Base-by-base conservation (phyloP, 2,113 vertebrate genomes). In the Eptesicus fuscus region DNA sequence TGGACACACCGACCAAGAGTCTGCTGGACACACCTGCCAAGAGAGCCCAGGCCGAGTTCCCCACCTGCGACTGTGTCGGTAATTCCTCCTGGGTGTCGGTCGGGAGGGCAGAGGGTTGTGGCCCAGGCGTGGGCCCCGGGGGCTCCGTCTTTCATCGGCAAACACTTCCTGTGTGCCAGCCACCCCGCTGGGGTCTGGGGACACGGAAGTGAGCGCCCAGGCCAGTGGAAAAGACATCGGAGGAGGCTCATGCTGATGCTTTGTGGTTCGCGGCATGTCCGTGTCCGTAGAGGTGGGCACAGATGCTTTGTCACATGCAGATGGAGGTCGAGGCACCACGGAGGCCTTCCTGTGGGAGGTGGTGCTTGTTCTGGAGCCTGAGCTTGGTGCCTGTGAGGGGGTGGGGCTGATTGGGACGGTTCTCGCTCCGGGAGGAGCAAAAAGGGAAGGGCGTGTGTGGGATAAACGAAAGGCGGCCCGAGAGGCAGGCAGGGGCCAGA, bases 41-140 rank as follows among this genome's bases (percentile, higher is more conserved):
- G 98, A 98, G 99, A 89, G 98, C 98, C 0, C 99, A 99, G 84
- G 98, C 99, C 0, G 99, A 99, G 35, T 99, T 99, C 95, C 99
- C 99, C n/a, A 98, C 97, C 94, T 99, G 99, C 16, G 99, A 99
- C 91, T 99, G 99, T 0, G 99, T 99, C 0, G 99, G 99, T 99
- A 98, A 99, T 99, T 40, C 53, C 0, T 1, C 23, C 40, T 1
- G 71, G 88, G 61, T n/a, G 28, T 74, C 10, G 78, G 28, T 74
- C 10, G 78, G 53, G 76, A n/a, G 69, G 82, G 56, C 8, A 0
- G 12, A 30, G 47, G 42, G 32, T 7, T 3, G 4, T 12, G 61
- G 51, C 83, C 32, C 20, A 13, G 82, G 40, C 63, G 22, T 63
- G 44, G 56, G 35, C 59, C 61, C 90, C 89, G 61, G 7, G 67